A percentile compares a stretch with the other conserved stretches of the same genome.
Conservation (phyloP, 2,888 invertebrate genomes). For the Xylocampa areola region DNA sequence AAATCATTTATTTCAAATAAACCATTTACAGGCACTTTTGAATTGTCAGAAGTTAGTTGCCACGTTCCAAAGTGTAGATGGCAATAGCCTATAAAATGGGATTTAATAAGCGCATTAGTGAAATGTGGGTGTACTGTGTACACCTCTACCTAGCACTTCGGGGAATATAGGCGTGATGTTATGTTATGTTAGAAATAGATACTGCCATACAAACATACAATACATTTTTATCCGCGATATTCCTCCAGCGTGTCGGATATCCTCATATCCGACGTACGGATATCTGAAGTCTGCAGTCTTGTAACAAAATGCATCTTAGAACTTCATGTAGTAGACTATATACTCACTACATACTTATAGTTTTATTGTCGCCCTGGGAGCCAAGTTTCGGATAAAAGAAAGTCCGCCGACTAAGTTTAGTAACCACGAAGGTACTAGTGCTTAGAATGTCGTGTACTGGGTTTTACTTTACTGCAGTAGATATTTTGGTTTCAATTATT, state of each 20-base stretch:
- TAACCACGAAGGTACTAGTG: slow-evolving; percentile 46
- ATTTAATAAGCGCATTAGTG: too few species aligned
- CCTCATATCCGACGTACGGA: slow-evolving; percentile 14
- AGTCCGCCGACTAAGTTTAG: slow-evolving; percentile 57
- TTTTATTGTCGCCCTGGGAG: slow-evolving; percentile 61
- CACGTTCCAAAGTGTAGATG: too few species aligned
- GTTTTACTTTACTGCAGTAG: slow-evolving; percentile 25
- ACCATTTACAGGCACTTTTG: too few species aligned
- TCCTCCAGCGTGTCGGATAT: too few species aligned
- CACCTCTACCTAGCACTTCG: too few species aligned
- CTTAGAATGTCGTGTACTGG: slow-evolving; percentile 33
- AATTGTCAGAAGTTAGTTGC: too few species aligned
- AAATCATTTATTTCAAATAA: too few species aligned
- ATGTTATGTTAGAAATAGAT: too few species aligned
- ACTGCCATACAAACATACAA: too few species aligned
- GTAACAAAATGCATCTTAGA: slow-evolving; percentile 48
- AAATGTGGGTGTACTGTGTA: too few species aligned
- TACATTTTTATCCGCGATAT: not conserved
- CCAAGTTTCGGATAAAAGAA: slow-evolving; percentile 64
- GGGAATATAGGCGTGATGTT: too few species aligned
- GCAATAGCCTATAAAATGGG: too few species aligned
- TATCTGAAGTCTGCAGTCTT: slow-evolving; percentile 9
- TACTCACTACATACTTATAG: slow-evolving; percentile 57
- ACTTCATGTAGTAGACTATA: slow-evolving; percentile 44
- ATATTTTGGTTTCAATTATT: slow-evolving; percentile 2